Evolutionary conservation across 2,113 vertebrate genomes (phyloP).

Genomic region (Mustela nigripes): DNA sequence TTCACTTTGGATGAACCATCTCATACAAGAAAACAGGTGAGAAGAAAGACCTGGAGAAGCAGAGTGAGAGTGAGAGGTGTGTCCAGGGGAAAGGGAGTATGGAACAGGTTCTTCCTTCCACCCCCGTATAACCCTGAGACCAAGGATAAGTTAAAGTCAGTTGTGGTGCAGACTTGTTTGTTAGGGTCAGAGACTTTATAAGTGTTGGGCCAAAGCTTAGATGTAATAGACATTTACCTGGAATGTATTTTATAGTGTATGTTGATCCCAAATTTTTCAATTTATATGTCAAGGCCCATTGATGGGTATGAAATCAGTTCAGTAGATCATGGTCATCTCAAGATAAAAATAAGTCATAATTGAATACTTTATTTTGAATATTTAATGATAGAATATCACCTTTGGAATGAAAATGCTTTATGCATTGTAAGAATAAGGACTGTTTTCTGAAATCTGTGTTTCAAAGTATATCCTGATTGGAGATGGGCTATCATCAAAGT

Average conservation of each 20-base stretch:
- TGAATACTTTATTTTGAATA: not conserved
- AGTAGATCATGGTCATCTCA: not conserved
- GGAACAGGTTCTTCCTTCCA: accelerated
- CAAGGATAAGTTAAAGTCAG: not conserved
- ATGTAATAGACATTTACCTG: not conserved
- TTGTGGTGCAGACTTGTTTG: not conserved
- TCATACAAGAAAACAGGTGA: not conserved
- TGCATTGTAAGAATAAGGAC: not conserved
- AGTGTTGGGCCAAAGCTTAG: not conserved
- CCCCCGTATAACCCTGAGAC: not conserved
- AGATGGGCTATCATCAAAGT: not conserved
- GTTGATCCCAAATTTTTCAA: not conserved
- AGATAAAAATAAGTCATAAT: not conserved
- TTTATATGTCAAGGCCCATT: not conserved
- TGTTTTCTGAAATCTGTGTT: not conserved
- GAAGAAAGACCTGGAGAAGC: not conserved
- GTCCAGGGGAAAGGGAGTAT: accelerated
- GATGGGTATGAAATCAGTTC: not conserved
- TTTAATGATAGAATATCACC: not conserved
- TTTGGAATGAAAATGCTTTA: not conserved
- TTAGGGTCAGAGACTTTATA: not conserved
- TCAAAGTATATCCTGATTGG: not conserved
- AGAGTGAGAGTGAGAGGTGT: not conserved
- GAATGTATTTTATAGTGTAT: not conserved
- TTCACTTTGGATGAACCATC: not conserved